Conservation (phyloP, 1,140 invertebrate genomes). For the Drosophila miranda region DNA sequence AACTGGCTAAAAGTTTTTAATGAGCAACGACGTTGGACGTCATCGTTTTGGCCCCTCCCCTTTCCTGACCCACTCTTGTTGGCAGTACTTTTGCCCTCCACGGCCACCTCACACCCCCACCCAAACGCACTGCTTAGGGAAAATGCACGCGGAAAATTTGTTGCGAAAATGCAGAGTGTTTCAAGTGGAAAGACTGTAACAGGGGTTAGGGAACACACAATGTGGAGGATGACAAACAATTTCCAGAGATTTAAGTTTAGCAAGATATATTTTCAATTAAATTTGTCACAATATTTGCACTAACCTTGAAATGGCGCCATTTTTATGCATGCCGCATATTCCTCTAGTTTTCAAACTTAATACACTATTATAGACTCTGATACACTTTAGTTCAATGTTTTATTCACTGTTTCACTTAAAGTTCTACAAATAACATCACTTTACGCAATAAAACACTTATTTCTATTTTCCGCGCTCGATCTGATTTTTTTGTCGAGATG, state of each 20-base stretch:
- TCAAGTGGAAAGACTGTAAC: background rate
- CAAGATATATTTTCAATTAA: conserved; percentile 34
- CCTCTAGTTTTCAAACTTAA: too few species aligned
- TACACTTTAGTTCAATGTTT: too few species aligned
- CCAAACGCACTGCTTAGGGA: too few species aligned
- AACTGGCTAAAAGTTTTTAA: conserved; percentile 73
- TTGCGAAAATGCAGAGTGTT: conserved; percentile 42
- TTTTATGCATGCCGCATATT: too few species aligned
- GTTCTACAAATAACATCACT: too few species aligned
- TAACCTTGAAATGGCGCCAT: background rate
- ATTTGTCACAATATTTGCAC: conserved; percentile 38
- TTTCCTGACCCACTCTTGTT: background rate
- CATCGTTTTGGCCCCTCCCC: conserved; percentile 35
- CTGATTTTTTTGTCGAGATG: too few species aligned
- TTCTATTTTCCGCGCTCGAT: too few species aligned
- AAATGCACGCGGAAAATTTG: conserved; percentile 44
- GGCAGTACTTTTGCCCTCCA: too few species aligned
- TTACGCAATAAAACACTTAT: too few species aligned
- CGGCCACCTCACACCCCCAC: background rate
- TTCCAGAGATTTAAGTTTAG: conserved; percentile 41
- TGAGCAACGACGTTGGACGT: conserved; percentile 73
- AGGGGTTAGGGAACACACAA: conserved; percentile 15
- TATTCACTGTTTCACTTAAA: too few species aligned
- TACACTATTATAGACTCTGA: too few species aligned
- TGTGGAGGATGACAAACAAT: conserved; percentile 39